Percentiles rank a stretch among this genome's conserved stretches.
Conservation (phyloP, 2,797 vertebrate species). For the Ciconia nigra region DNA sequence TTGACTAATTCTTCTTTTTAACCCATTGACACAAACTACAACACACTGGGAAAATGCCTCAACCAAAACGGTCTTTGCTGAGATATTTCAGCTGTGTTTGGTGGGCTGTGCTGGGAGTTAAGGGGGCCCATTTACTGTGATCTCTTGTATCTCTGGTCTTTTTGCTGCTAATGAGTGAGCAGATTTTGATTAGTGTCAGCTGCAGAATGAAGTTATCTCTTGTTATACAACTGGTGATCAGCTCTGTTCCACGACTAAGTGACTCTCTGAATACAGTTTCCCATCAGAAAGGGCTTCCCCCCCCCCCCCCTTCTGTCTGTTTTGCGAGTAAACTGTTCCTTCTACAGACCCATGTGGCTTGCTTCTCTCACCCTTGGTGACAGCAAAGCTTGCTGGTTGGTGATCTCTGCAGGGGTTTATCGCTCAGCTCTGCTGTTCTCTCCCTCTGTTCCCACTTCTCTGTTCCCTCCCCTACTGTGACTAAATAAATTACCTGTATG, state of each 20-base stretch:
- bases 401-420: constrained; percentile 22
- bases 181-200: background rate
- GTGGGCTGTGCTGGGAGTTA: background rate
- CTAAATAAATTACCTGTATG: constrained; percentile 71
- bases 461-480: constrained; percentile 55
- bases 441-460: constrained; percentile 32
- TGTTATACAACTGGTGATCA: background rate
- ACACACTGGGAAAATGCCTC: background rate
- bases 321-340: constrained; percentile 28
- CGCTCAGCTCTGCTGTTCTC: background rate
- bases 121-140: background rate
- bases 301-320: background rate
- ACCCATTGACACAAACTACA: background rate
- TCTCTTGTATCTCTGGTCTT: background rate
- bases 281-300: background rate
- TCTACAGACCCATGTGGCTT: background rate
- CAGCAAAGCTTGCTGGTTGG: constrained; percentile 3
- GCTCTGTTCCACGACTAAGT: background rate
- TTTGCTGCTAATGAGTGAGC: background rate
- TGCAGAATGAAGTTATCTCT: background rate
- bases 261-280: background rate
- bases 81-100: background rate
- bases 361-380: background rate
- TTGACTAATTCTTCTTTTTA: background rate
- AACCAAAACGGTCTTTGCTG: background rate